Base-by-base conservation (phyloP, 2,888 invertebrate genomes). In the Aproaerema taeniolella region DNA sequence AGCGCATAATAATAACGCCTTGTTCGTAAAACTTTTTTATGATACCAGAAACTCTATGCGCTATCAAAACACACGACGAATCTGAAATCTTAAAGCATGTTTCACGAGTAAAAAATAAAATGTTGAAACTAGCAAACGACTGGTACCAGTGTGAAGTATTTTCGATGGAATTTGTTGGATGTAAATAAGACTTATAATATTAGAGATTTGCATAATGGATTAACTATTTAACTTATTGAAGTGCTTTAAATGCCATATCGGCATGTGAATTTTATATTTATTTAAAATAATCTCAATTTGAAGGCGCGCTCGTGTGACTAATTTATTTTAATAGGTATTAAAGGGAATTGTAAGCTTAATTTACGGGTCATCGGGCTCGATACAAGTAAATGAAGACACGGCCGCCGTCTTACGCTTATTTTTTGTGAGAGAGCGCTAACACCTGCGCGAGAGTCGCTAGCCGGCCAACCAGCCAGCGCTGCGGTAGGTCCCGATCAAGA, bases 401-500 rank as follows among this genome's bases (percentile, higher is more conserved):
- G 77, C 76, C 66, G 64, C 78, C 71, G 78, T 70, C 65, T 81
- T 83, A 85, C 85, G 80, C 78, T 70, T 61, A 67, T 81, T 82
- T 78, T 83, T 77, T 77, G 62, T 74, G 53, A 54, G 63, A 59
- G 52, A 50, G 47, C 48, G 54, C 67, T 68, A 77, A 80, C 85
- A 85, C 85, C 85, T 81, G 85, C 83, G 65, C 72, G 66, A 66
- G 72, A 69, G 59, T 57, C 69, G 61, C 54, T n/a, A n/a, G n/a
- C n/a, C 24, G 26, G 30, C 29, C 30, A 26, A 13, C n/a, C 29
- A 10, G 14, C 14, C 29, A 20, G 28, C 79, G 77, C 81, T 80
- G 83, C 83, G 85, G 85, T 86, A 75, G 85, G 85, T 86, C 85
- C 67, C 80, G 80, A 83, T 82, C 85, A 82, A 85, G 83, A 82